Base-by-base conservation (phyloP, 2,797 vertebrate species). In the Coregonus suidteri region DNA sequence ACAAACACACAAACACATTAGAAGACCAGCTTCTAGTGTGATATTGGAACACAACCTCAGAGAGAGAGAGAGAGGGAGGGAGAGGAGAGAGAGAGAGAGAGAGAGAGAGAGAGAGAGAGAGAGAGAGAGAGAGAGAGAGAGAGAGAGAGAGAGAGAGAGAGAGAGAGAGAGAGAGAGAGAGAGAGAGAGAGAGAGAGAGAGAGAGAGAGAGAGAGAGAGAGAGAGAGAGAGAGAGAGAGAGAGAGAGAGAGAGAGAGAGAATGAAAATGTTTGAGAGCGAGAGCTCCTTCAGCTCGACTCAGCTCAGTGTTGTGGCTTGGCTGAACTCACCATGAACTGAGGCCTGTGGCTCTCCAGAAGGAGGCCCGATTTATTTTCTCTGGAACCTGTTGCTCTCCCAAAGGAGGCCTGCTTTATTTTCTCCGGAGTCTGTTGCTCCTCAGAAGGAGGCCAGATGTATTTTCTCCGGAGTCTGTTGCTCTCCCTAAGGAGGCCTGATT, bases 261-360 rank as follows among this genome's bases (percentile, higher is more conserved):
- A 80, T 83, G 80, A 65, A 69, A 62, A 76, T 70, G 34, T 18
- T 75, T 37, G 31, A 51, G 54, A 68, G 35, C 6, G 75, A 77
- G 74, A 78, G 74, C 34, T 35, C 34, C 34, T 35, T 35, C 35
- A 37, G 1, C 35, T 35, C 71, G 87, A 85, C 82, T 87, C 80
- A 84, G 88, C 82, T 84, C 86, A 5, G 82, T 88, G 88, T 85
- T 84, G 90, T 47, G 89, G 90, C 85, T 95, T 94, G 93, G 93
- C 93, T 94, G 94, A 95, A 95, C 94, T 94, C 88, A 75, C 86
- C 13, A 71, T 95, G 94, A 95, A 93, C 93, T 83, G 85, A 77
- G 0, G 83, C 35, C 35, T 35, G 34, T 35, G 34, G 0, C 34
- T 35, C 34, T 35, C 34, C 34, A 4, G 4, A 35, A 35, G 34